Evolutionary conservation across 2,797 vertebrate species (phyloP).

Genomic region (Buphagus erythrorhynchus): DNA sequence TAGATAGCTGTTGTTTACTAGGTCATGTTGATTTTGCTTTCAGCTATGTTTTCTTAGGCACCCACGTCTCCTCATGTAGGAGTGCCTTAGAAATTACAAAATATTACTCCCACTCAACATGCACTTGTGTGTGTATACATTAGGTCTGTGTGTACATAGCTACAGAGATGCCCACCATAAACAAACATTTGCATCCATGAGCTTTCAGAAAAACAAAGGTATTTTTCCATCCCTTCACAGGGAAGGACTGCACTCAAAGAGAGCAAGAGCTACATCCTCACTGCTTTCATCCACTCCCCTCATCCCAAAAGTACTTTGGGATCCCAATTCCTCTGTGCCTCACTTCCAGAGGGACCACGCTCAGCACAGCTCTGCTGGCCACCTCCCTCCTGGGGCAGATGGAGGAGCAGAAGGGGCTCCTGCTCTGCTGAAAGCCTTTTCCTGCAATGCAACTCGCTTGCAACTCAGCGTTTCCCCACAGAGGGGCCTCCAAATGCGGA

Average conservation of each 20-base stretch:
- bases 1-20: slow-evolving; percentile 58
- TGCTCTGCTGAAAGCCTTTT: neutral
- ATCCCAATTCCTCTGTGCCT: fast-evolving
- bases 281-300: neutral
- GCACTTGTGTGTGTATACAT: slow-evolving; percentile 18
- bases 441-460: neutral
- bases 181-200: slow-evolving; percentile 15
- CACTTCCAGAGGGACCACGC: neutral
- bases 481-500: slow-evolving; percentile 50
- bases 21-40: slow-evolving; percentile 59
- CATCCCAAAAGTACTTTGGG: neutral
- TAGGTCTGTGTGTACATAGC: slow-evolving; percentile 30
- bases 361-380: neutral
- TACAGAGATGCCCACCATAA: slow-evolving; percentile 45
- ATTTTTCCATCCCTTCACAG: neutral
- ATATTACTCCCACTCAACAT: slow-evolving; percentile 56
- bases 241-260: neutral
- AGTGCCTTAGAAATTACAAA: slow-evolving; percentile 57
- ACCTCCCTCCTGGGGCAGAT: neutral
- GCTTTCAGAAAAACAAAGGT: slow-evolving; percentile 30
- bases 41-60: slow-evolving; percentile 56
- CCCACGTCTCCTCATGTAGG: slow-evolving; percentile 47
- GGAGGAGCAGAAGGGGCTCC: neutral
- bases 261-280: neutral
- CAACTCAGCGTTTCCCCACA: slow-evolving; percentile 54